phyloP scores from a whole-genome alignment of 2,888 invertebrate genomes.

The Invenusta paracnida region DNA sequence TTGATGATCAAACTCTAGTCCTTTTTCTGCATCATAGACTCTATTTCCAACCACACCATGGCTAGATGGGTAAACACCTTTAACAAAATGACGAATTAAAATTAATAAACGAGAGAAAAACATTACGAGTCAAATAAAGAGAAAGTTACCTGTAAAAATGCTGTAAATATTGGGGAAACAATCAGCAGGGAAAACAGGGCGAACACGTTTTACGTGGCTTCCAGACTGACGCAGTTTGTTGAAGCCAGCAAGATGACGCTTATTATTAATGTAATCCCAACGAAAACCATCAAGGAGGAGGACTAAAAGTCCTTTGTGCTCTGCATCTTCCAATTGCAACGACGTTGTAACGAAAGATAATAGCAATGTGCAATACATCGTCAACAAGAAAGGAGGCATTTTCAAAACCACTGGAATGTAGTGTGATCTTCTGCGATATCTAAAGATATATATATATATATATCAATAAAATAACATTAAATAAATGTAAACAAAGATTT shows the following conservation, averaged over 20 bases:
- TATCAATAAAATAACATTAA: too few relatives aligned
- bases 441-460: too few relatives aligned
- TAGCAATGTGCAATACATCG: not conserved
- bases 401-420: too few relatives aligned
- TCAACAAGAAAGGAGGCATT: not conserved
- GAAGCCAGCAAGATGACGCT: conserved; percentile 26
- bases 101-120: not conserved
- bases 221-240: not conserved
- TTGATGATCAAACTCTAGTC: not conserved
- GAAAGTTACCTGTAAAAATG: conserved; percentile 38
- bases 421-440: too few relatives aligned
- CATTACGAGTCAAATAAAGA: not conserved
- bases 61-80: conserved; percentile 24
- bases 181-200: conserved; percentile 41
- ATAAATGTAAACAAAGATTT: too few relatives aligned
- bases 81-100: not conserved
- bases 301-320: conserved; percentile 28
- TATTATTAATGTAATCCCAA: conserved; percentile 39
- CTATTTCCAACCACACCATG: conserved; percentile 34
- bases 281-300: conserved; percentile 43
- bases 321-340: not conserved
- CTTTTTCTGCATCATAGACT: conserved; percentile 6
- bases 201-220: conserved; percentile 34
- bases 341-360: not conserved
- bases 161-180: conserved; percentile 43